Base-by-base conservation (phyloP, 2,888 invertebrate genomes). In the Quadroppia sp. region DNA sequence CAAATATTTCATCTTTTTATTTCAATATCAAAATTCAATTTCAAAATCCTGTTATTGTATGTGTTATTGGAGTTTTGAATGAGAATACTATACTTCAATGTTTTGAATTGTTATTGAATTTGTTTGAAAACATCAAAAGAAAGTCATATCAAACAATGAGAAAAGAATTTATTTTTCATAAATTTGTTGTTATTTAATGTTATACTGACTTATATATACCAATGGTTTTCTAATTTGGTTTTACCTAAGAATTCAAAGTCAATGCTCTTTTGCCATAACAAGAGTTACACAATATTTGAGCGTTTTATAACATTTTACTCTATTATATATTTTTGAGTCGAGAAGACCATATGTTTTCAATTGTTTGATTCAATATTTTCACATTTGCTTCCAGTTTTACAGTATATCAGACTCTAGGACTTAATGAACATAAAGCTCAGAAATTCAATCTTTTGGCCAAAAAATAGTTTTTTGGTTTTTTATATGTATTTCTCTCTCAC, bases 281-380 rank as follows among this genome's bases (percentile, higher is more conserved):
- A 53, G 25, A 53, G 4, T 61, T 25, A 3, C 25, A 59, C 59
- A 59, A 50, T 59, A 59, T 61, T 30, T 28, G 17, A n/a, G 30
- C 32, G 6, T 36, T 53, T 20, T 25, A 53, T 25, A 28, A 6
- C 23, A 13, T 53, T n/a, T n/a, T n/a, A n/a, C n/a, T 45, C 6
- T 45, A 45, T 45, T 45, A 45, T 45, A 13, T 13, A 45, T 15
- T 45, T 15, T 36, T 36, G 45, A 45, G 15, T 45, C 15, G 45
- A 45, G 45, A 36, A 67, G 67, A 40, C 40, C 67, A 67, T 67
- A 67, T 67, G 67, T 67, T 67, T 67, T 67, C 67, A 67, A 67
- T 67, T 67, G 67, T 67, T 67, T 9, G 67, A 30, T 67, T 11
- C 20, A 67, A 61, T 61, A 36, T 64, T 64, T 64, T 28, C 3